Evolutionary conservation across 2,113 vertebrate genomes (phyloP).

Genomic region (Colaptes auratus): DNA sequence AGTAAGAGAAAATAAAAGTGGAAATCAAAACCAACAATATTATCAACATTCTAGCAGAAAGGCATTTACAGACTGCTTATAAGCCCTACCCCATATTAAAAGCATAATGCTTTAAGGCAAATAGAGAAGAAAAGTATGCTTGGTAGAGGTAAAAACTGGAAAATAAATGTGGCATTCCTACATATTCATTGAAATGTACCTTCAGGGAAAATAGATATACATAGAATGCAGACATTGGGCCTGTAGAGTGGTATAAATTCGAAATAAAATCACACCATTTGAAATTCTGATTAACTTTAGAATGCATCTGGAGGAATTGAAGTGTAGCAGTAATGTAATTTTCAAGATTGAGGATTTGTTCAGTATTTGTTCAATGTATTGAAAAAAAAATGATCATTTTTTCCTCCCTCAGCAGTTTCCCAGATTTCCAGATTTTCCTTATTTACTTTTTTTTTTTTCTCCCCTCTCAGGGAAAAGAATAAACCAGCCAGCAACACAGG

Average conservation of each 20-base stretch:
- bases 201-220: not conserved
- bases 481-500: not conserved
- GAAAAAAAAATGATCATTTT: not conserved
- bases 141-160: not conserved
- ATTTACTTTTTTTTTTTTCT: not conserved
- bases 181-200: not conserved
- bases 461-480: not conserved
- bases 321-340: not conserved
- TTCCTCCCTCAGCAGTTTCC: not conserved
- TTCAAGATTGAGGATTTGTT: not conserved
- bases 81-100: not conserved
- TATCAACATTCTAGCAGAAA: slow-evolving; percentile 1
- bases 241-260: not conserved
- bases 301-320: not conserved
- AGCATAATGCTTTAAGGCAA: not conserved
- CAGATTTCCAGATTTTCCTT: not conserved
- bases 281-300: not conserved
- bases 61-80: not conserved
- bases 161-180: not conserved
- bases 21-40: not conserved
- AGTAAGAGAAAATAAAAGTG: not conserved
- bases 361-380: not conserved
- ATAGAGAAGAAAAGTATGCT: not conserved
- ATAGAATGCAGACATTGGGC: not conserved
- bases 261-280: not conserved